phyloP scores from a whole-genome alignment of 2,797 vertebrate species.

The Nothura maculosa region DNA sequence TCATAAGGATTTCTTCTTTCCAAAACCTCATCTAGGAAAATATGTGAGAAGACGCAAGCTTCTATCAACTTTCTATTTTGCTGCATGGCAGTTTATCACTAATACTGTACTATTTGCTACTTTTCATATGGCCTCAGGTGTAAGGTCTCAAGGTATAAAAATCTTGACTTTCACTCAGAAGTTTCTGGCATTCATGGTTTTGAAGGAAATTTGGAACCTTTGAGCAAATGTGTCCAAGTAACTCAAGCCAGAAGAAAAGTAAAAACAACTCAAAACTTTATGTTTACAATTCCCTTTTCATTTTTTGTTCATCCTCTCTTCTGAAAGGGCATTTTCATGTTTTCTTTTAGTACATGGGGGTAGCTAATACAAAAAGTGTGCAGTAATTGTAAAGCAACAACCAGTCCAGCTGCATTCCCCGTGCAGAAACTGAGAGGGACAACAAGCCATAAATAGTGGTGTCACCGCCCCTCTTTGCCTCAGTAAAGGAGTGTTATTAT shows the following conservation, averaged over 20 bases:
- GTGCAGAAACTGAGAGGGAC: slow-evolving; percentile 62
- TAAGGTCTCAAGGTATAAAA: rapidly evolving
- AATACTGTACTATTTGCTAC: not conserved
- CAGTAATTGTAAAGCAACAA: slow-evolving; percentile 44
- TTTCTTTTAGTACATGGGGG: not conserved
- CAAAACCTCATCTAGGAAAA: not conserved
- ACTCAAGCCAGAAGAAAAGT: not conserved
- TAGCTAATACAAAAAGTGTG: slow-evolving; percentile 21
- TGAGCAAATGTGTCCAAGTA: not conserved
- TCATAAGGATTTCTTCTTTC: not conserved
- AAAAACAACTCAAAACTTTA: not conserved
- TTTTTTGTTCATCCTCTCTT: not conserved
- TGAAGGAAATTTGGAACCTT: not conserved
- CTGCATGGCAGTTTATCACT: not conserved
- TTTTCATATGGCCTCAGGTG: not conserved
- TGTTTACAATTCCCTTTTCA: not conserved
- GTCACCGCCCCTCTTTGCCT: slow-evolving; percentile 53
- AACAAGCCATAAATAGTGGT: slow-evolving; percentile 66
- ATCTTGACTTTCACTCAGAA: not conserved
- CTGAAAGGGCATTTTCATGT: not conserved
- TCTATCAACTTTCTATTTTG: not conserved
- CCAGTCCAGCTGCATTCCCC: slow-evolving; percentile 70
- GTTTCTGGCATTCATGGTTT: not conserved
- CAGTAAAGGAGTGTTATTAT: slow-evolving; percentile 60
- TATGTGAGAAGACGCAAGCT: not conserved